Evolutionary conservation across 2,113 vertebrate genomes (phyloP), one percentile per base, ranked within the genome.

Genomic region (Nipponia nippon): DNA sequence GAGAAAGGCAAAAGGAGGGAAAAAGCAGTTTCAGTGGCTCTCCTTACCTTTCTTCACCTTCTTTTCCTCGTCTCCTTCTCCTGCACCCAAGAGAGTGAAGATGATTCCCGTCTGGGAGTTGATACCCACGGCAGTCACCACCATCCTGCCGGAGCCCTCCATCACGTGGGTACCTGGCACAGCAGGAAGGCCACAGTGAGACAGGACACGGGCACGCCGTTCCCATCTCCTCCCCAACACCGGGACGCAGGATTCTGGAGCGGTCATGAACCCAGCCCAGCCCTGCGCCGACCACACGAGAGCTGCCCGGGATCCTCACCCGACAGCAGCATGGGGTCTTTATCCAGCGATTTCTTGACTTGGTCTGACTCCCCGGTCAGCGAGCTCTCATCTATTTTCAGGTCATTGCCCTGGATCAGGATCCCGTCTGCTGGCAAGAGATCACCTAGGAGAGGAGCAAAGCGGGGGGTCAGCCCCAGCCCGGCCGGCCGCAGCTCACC

Each of bases 61-160:
- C 96, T 99, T 99, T 84, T 99, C 99, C 62, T 99, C 99, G 0
- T 99, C 99, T 3, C 98, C 98, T 81, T 99, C 99, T 38, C 98
- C 97, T 2, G 99, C 98, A 22, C 99, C 99, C 96, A 99, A 77
- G 53, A 99, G 98, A 40, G 99, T 99, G 89, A 99, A 99, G 98
- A 99, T 99, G 96, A 99, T 99, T 82, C 99, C 99, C 0, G 99
- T 99, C 90, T 99, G 99, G 85, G 99, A 99, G 98, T 99, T 99
- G 96, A 99, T 95, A 18, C 99, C 99, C 61, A 99, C 99, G 0
- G 99, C 99, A 1, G 98, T 98, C 92, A 99, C 99, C 86, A 99
- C 89, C 99, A 99, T 99, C 89, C 99, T 97, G 62, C 99, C 99
- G 3, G 99, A 99, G 81, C 99, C 99, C 97, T 99, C 99, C 99